Evolutionary conservation across 2,113 vertebrate species (phyloP).

Genomic region (Clarias macrocephalus): DNA sequence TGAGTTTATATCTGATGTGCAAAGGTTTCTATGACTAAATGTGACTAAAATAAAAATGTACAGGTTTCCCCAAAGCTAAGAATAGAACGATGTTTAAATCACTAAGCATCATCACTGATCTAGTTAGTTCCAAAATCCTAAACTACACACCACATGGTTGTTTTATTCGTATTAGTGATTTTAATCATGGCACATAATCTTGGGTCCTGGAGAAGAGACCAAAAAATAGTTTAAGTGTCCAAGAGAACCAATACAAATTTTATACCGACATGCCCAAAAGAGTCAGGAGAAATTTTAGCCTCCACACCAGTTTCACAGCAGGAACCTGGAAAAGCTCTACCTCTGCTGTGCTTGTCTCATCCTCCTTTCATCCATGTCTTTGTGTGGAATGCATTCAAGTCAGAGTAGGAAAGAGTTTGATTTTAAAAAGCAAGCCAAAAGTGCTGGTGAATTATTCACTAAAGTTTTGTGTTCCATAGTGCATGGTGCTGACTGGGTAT

Average conservation of each 20-base stretch:
- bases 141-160: neutral
- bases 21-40: neutral
- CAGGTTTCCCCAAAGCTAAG: neutral
- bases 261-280: neutral
- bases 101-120: neutral
- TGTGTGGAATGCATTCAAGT: conserved; percentile 30
- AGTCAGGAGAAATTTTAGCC: conserved; percentile 9
- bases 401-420: conserved; percentile 6
- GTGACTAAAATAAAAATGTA: neutral
- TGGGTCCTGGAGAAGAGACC: neutral
- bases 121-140: neutral
- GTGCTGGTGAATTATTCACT: conserved; percentile 36
- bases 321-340: neutral
- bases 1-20: conserved; percentile 21
- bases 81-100: neutral
- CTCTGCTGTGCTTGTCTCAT: conserved; percentile 8
- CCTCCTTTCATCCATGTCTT: conserved; percentile 20
- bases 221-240: neutral
- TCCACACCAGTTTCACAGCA: conserved; percentile 23
- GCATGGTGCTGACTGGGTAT: conserved; percentile 13
- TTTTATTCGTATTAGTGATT: neutral
- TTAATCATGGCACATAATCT: neutral
- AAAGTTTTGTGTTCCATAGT: conserved; percentile 28
- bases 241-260: neutral
- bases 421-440: conserved; percentile 40